Evolutionary conservation across 23 tunicate genomes (phyloP).

Genomic region (Ascidia mentula): DNA sequence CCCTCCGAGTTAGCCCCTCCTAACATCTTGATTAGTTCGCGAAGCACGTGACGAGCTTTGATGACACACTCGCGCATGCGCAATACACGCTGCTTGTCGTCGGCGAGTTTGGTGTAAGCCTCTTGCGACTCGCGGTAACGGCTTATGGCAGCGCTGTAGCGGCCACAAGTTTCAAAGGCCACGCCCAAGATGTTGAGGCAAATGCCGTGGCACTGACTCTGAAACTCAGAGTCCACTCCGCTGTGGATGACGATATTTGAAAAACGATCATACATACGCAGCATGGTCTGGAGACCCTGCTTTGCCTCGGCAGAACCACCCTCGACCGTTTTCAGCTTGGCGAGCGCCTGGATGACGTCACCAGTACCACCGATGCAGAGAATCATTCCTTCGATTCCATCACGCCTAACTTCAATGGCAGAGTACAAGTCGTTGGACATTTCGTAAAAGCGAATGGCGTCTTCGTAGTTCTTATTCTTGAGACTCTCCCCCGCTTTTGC

Average conservation of each 20-base stretch:
- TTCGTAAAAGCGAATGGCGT: slow-evolving; percentile 33
- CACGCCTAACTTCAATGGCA: slow-evolving; percentile 39
- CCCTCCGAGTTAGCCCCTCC: slow-evolving; percentile 60
- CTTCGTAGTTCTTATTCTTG: slow-evolving; percentile 48
- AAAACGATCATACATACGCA: slow-evolving; percentile 49
- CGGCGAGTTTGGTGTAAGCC: slow-evolving; percentile 50
- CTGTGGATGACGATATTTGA: slow-evolving; percentile 30
- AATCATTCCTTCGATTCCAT: slow-evolving; percentile 61
- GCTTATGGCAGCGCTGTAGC: slow-evolving; percentile 44
- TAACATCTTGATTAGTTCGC: slow-evolving; percentile 30
- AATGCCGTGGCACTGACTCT: slow-evolving; percentile 41
- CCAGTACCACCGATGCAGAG: slow-evolving; percentile 51
- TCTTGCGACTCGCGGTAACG: slow-evolving; percentile 55
- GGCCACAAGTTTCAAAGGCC: slow-evolving; percentile 46
- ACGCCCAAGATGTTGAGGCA: slow-evolving; percentile 46
- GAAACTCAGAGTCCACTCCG: slow-evolving; percentile 36
- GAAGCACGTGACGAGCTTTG: slow-evolving; percentile 56
- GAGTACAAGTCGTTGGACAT: slow-evolving; percentile 50
- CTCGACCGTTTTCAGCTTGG: slow-evolving; percentile 34
- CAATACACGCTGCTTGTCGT: slow-evolving; percentile 43
- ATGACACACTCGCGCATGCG: slow-evolving; percentile 70
- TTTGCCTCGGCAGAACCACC: slow-evolving; percentile 34
- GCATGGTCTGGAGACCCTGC: slow-evolving; percentile 32
- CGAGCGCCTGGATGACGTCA: slow-evolving; percentile 53
- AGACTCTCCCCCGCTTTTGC: slow-evolving; percentile 70